Evolutionary conservation across 2,797 vertebrate genomes (phyloP).

Genomic region (Acanthiza pusilla): DNA sequence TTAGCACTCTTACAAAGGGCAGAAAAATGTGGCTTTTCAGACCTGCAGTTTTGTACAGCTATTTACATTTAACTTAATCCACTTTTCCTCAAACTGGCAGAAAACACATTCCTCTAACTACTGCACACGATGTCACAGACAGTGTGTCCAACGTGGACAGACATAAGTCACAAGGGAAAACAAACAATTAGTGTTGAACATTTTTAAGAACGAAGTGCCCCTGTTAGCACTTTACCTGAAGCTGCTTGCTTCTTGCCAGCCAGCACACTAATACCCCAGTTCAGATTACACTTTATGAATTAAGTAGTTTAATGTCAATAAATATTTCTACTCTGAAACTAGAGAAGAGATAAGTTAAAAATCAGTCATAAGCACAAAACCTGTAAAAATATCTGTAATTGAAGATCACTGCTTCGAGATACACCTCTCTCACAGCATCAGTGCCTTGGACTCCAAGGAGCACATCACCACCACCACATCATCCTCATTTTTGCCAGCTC

Average conservation of each 20-base stretch:
- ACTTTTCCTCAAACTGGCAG: neutral
- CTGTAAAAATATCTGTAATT: rapidly evolving
- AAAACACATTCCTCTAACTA: neutral
- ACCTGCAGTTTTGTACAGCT: neutral
- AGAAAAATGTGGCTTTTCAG: neutral
- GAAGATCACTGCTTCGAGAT: neutral
- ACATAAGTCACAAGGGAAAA: neutral
- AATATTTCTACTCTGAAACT: neutral
- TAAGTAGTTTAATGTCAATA: neutral
- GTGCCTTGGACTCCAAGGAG: rapidly evolving
- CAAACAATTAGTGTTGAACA: rapidly evolving
- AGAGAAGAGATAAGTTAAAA: neutral
- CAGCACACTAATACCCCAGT: neutral
- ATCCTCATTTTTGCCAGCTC: neutral
- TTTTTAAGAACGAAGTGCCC: neutral
- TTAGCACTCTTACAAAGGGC: neutral
- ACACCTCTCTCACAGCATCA: neutral
- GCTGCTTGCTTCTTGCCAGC: neutral
- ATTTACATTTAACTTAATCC: neutral
- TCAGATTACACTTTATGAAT: neutral
- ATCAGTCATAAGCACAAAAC: neutral
- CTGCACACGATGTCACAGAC: neutral
- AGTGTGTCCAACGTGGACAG: rapidly evolving
- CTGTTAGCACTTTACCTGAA: neutral
- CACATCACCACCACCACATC: rapidly evolving